Evolutionary conservation across 2,888 invertebrate genomes (phyloP), one percentile per base, ranked within the genome.

Genomic region (Sussaba pulchella): DNA sequence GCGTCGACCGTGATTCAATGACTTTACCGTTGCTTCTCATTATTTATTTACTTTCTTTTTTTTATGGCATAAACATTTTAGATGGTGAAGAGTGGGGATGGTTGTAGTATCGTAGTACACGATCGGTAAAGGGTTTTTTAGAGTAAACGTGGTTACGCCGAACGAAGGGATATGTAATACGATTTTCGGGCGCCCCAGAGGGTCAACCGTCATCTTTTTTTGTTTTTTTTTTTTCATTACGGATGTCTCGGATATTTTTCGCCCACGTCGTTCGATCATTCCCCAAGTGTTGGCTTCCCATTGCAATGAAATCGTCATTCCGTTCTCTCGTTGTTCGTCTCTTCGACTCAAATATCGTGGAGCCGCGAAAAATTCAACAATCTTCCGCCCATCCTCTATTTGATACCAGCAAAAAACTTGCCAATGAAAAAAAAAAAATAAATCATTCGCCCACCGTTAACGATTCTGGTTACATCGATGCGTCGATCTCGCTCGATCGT

Each of bases 121-220:
- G 88, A 91, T 90, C 89, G 86, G 90, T 90, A 89, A 87, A 86
- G 86, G 87, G 87, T 88, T 90, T 87, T n/a, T n/a, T n/a, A 85
- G 87, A 84, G 26, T 2, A 57, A 85, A 85, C 85, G 85, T 87
- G 87, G 88, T 88, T 88, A 85, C 87, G 86, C 85, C 86, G 85
- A 87, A 88, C 85, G 88, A 84, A 85, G 63, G 43, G 19, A 31
- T 52, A 61, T 19, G 12, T 24, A 12, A 41, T 26, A 47, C 41
- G 12, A n/a, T n/a, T n/a, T n/a, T n/a, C n/a, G 72, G 36, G 19
- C 41, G 57, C 47, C 43, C 31, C 63, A 63, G 69, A 64, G 64
- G 74, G 54, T 57, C 36, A 36, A 50, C n/a, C 39, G 39, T 54
- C 52, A 78, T 63, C 63, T 67, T 61, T 63, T 71, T 54, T 39